These are phyloP conservation scores for Leiothrix lutea DNA, from an alignment of 2,113 vertebrate species.

Conservation along the genomic window DNA sequence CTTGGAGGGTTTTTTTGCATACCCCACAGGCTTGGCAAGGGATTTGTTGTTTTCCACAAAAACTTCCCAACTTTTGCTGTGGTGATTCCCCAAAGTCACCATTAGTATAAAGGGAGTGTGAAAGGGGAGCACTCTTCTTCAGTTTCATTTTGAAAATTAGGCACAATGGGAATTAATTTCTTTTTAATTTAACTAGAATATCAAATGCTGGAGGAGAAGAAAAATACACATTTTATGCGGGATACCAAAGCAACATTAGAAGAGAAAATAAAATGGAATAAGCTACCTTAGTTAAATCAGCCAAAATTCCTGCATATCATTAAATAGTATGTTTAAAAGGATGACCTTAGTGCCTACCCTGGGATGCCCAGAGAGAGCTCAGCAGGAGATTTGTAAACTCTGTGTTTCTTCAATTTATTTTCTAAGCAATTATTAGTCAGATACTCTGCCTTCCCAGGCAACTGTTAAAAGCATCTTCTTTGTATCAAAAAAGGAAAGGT, in stretches of 20 bases:
- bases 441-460: neutral
- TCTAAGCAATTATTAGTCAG: neutral
- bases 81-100: conserved; percentile 28
- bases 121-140: neutral
- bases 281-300: neutral
- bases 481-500: neutral
- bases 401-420: neutral
- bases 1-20: neutral
- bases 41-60: neutral
- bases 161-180: conserved; percentile 34
- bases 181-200: conserved; percentile 41
- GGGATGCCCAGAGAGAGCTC: neutral
- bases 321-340: neutral
- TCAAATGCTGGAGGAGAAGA: conserved; percentile 30
- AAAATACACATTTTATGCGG: neutral
- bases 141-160: conserved; percentile 59
- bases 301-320: neutral
- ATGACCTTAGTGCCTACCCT: neutral
- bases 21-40: neutral
- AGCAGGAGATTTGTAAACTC: neutral
- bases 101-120: neutral
- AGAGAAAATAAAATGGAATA: neutral
- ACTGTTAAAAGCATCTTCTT: neutral
- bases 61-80: neutral
- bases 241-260: neutral